phyloP scores from a whole-genome alignment of 1,140 invertebrate species.

The Drosophila takahashii region DNA sequence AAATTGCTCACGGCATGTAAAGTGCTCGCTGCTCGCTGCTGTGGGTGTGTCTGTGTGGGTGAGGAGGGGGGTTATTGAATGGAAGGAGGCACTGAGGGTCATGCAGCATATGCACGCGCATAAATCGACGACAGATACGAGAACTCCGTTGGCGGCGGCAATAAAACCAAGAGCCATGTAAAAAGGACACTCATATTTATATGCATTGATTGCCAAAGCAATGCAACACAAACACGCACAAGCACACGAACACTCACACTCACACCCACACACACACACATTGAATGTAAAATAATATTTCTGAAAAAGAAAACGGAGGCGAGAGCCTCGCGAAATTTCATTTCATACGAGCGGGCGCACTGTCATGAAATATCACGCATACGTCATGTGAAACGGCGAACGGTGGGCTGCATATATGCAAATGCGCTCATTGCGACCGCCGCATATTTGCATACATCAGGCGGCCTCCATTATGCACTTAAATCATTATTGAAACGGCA shows the following conservation, averaged over 20 bases:
- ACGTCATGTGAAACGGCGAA: slow-evolving; percentile 42
- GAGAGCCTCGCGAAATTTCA: slow-evolving; percentile 34
- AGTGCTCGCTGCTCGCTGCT: slow-evolving; percentile 60
- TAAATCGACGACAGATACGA: slow-evolving; percentile 77
- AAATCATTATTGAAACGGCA: slow-evolving; percentile 32
- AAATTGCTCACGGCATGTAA: slow-evolving; percentile 80
- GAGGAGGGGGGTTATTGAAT: neutral
- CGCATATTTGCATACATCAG: slow-evolving; percentile 45
- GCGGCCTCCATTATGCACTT: slow-evolving; percentile 24
- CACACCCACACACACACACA: slow-evolving; percentile 12
- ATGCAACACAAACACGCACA: slow-evolving; percentile 59
- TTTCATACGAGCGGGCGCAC: slow-evolving; percentile 44
- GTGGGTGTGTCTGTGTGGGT: neutral
- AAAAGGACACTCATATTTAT: slow-evolving; percentile 82
- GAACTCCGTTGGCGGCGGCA: slow-evolving; percentile 46
- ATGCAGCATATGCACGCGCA: slow-evolving; percentile 76
- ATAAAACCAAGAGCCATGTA: slow-evolving; percentile 78
- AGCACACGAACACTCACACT: slow-evolving; percentile 8
- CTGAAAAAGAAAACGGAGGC: slow-evolving; percentile 23
- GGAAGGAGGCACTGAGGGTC: neutral
- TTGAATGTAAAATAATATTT: slow-evolving; percentile 83
- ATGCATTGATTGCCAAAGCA: slow-evolving; percentile 82
- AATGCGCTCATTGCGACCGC: slow-evolving; percentile 30
- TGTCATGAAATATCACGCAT: slow-evolving; percentile 58
- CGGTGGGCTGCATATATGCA: slow-evolving; percentile 27